phyloP scores from a whole-genome alignment of 2,888 invertebrate genomes.

The Sinodicranocentrus sp. region DNA sequence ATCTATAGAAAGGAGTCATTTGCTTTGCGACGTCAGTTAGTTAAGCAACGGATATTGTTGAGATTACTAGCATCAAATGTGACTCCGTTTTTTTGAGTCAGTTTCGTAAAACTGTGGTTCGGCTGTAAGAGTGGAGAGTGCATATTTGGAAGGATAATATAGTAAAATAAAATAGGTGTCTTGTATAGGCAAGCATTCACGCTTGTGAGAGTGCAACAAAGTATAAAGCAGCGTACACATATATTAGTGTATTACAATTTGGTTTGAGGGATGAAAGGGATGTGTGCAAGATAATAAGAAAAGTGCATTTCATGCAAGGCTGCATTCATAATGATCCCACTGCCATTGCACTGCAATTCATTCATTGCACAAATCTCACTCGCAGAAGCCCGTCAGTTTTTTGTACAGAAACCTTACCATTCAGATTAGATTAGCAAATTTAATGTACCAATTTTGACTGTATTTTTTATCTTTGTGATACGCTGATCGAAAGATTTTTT shows the following conservation, averaged over 20 bases:
- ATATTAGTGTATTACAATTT: not conserved
- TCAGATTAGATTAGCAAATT: not conserved
- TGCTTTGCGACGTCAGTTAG: not conserved
- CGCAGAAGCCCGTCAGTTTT: not conserved
- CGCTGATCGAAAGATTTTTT: too few relatives aligned
- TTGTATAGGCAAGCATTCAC: not conserved
- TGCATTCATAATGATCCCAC: constrained; percentile 42
- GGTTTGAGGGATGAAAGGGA: not conserved
- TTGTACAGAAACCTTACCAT: not conserved
- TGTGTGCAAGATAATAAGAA: constrained; percentile 22
- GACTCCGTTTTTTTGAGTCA: too few relatives aligned
- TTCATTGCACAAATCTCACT: not conserved
- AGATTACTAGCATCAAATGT: too few relatives aligned
- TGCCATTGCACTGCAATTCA: constrained; percentile 6
- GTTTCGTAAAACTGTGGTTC: too few relatives aligned
- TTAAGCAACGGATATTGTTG: not conserved
- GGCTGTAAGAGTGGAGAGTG: too few relatives aligned
- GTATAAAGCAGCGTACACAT: not conserved
- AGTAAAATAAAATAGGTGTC: not conserved
- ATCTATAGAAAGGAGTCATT: too few relatives aligned
- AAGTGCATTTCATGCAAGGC: constrained; percentile 64
- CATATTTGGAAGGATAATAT: too few relatives aligned
- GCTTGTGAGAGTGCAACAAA: not conserved
- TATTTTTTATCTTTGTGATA: too few relatives aligned
- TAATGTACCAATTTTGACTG: too few relatives aligned